Base-by-base conservation (phyloP, 2,797 vertebrate species). In the Urocyon cinereoargenteus region DNA sequence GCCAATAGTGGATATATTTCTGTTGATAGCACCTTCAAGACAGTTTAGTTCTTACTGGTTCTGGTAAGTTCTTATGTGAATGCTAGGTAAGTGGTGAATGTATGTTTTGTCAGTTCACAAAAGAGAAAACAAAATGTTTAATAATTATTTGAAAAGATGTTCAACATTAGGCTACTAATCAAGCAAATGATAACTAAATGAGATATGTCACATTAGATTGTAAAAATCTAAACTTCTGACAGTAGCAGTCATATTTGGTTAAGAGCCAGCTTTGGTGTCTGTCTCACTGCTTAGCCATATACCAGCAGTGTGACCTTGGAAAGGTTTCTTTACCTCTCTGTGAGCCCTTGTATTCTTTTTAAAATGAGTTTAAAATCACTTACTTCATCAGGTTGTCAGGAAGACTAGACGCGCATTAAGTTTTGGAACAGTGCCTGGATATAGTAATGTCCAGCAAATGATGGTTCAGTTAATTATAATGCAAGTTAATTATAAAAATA, bases 291-390 rank as follows among this genome's bases (percentile, higher is more conserved):
- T 86, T 28, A 77, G 40, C 55, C 21, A 3, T 68, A 18, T 49
- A 66, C 49, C 64, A 89, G 51, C 36, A 59, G 0, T 73, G 16
- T 83, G 75, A 57, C 55, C 72, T 70, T 95, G 57, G 28, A 81
- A 24, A 57, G 57, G 55, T n/a, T 64, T 91, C 53, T 86, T 49
- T 57, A 64, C 12, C 34, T 85, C 59, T 85, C 34, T 0, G 31
- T 92, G 31, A 93, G 68, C 28, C 14, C 75, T 8, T 82, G 61
- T 90, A 12, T 95, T 92, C 49, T 73, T 34, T 75, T 81, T 66
- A 59, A 87, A 87, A 73, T 95, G 64, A 36, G 16, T 87, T 95
- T 89, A 84, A 92, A 92, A 59, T 93, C 15, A 57, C 28, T 81
- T 86, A 34, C 66, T 10, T 92, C 40, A 70, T 75, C 57, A 96